Evolutionary conservation across 2,888 invertebrate genomes (phyloP), one percentile per base, ranked within the genome.

Genomic region (Cryptocephalus moraei): DNA sequence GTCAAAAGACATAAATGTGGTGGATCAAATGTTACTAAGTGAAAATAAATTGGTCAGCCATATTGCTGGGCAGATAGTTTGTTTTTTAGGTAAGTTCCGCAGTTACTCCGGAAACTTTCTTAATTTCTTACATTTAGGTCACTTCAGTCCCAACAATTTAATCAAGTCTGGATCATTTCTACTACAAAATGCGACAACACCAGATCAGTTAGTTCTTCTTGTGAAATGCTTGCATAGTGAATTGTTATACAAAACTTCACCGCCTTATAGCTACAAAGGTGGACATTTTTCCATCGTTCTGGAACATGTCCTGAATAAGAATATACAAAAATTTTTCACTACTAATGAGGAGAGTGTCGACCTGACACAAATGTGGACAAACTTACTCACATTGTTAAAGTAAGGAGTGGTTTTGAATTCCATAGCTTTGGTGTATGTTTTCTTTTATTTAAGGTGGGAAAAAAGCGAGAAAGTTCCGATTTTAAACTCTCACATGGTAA

Each of bases 201-300:
- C 76, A 43, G 73, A 76, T 8, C 81, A 81, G 8, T 64, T 84
- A 32, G 80, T 79, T 0, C 70, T 82, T 0, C 60, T 84, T 11
- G 75, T 83, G 1, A 73, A 79, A 9, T 76, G 84, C 12, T 72
- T 83, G 44, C 75, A 77, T 0, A 79, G 79, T n/a, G 81, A 82
- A 3, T 68, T 71, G 41, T 60, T 69, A 22, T 64, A 68, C 50
- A 68, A 68, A 53, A 66, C 64, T 8, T 32, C 51, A n/a, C 58
- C 62, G 33, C 63, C 67, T 0, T 70, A 68, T 63, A 51, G 59
- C 50, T 66, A 62, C 56, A 48, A 74, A 70, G 50, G 69, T 61
- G 68, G 77, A 66, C 66, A 77, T 73, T 44, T 72, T 54, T 65
- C 69, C 1, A 60, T 67, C 1, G 67, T 67, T 8, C 50, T 71